Conservation (phyloP, 2,888 invertebrate species). For the Platypus cylindrus region DNA sequence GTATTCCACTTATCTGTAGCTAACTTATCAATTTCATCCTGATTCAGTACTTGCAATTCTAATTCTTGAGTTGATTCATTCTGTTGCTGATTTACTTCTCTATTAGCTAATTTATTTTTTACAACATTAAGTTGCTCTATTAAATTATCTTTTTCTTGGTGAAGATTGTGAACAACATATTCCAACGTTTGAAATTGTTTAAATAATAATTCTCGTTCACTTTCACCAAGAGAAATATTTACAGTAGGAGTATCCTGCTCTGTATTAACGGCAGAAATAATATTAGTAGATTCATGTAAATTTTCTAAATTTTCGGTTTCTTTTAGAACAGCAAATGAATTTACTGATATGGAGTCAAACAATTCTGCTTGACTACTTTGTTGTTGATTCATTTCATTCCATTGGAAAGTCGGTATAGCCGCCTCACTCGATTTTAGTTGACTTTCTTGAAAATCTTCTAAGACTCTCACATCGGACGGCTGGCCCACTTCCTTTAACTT, state of each 20-base stretch:
- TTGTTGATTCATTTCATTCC: constrained; percentile 17
- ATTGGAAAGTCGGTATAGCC: constrained; percentile 20
- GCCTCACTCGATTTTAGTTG: constrained; percentile 1
- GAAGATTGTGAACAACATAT: constrained; percentile 32
- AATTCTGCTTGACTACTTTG: constrained; percentile 2
- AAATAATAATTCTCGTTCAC: constrained; percentile 26
- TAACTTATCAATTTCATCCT: constrained; percentile 6
- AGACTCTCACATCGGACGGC: constrained; percentile 10
- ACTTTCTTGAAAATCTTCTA: constrained; percentile 5
- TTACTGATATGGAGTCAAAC: constrained; percentile 1
- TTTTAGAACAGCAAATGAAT: too few relatives aligned
- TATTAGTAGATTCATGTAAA: too few relatives aligned
- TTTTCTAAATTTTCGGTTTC: too few relatives aligned
- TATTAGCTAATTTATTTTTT: constrained; percentile 32
- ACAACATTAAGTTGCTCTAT: constrained; percentile 29
- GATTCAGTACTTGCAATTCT: constrained; percentile 15
- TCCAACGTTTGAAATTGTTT: constrained; percentile 33
- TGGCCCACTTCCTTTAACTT: too few relatives aligned
- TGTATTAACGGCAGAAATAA: not conserved
- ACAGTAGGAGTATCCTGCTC: too few relatives aligned
- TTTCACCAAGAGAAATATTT: constrained; percentile 12
- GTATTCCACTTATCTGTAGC: constrained; percentile 6
- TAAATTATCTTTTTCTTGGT: constrained; percentile 33
- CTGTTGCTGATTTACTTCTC: too few relatives aligned
- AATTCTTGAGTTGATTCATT: too few relatives aligned